Conservation (phyloP, 2,113 vertebrate genomes). For the Chunga burmeisteri region DNA sequence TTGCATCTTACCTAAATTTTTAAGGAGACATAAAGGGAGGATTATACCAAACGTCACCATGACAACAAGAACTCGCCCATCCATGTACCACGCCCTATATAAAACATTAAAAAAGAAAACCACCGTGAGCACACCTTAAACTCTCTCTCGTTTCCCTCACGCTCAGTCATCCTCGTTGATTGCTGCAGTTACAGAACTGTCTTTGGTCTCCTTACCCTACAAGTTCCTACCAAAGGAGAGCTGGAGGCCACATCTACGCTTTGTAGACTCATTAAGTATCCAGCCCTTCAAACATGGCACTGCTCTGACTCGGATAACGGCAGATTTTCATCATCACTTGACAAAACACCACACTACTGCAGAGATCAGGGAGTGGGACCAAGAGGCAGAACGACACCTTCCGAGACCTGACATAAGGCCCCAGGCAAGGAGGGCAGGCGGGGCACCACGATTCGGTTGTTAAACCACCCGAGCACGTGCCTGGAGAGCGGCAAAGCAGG, state of each 20-base stretch:
- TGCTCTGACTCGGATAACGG: neutral
- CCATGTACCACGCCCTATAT: slow-evolving; percentile 88
- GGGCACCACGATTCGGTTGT: neutral
- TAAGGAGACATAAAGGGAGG: slow-evolving; percentile 93
- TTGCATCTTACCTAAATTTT: slow-evolving; percentile 89
- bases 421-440: too few relatives aligned
- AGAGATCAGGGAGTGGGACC: neutral
- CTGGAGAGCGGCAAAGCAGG: neutral
- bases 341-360: neutral
- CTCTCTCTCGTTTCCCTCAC: neutral
- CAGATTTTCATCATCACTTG: neutral
- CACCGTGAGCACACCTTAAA: neutral
- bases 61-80: slow-evolving; percentile 88
- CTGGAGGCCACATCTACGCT: neutral
- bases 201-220: neutral
- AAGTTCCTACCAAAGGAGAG: neutral
- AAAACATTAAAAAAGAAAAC: neutral
- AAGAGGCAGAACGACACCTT: neutral
- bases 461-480: neutral
- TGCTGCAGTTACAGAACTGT: neutral
- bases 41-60: slow-evolving; percentile 86
- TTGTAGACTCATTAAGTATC: neutral
- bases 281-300: neutral
- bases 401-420: neutral
- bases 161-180: neutral